Base-by-base conservation (phyloP, 2,113 vertebrate species). In the Alosa alosa region DNA sequence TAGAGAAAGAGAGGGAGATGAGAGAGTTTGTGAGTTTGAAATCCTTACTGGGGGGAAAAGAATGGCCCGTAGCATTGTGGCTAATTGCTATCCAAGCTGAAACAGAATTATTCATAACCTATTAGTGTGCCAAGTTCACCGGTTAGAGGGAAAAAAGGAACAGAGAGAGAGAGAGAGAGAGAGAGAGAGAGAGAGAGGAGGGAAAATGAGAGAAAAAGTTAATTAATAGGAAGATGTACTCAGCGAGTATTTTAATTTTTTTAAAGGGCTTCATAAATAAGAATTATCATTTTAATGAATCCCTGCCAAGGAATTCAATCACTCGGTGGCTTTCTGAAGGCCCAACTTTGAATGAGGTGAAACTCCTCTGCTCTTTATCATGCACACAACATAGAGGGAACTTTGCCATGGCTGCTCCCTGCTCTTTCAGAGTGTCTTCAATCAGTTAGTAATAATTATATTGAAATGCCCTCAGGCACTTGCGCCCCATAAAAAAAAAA, bases 51-150 rank as follows among this genome's bases (percentile, higher is more conserved):
- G 88, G 89, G 91, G 91, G 86, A 87, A 89, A 93, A 92, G 91
- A 90, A 92, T 92, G 92, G 94, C 95, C 94, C 86, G 84, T 91
- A 93, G 93, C 93, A 83, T 93, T 85, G 91, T 91, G 90, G 93
- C 94, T 95, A 94, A 94, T 94, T 94, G 94, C 90, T 88, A 46
- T 93, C 93, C 93, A 93, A 94, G 91, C 92, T 94, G 94, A 95
- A 95, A 94, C 92, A 91, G 94, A 95, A 95, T 95, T 95, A 96
- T 96, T 95, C 95, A 96, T 95, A 94, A 94, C 93, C 93, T 94
- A 95, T 96, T 95, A 95, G 93, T 91, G 92, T 92, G 92, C 92
- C 94, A 92, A 92, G 93, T 95, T 95, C 92, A 92, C 85, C 88
- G 86, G 90, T 90, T 93, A 93, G 89, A 90, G 91, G 92, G 88